Evolutionary conservation across 2,888 invertebrate genomes (phyloP), one percentile per base, ranked within the genome.

Genomic region (Metellina segmentata): DNA sequence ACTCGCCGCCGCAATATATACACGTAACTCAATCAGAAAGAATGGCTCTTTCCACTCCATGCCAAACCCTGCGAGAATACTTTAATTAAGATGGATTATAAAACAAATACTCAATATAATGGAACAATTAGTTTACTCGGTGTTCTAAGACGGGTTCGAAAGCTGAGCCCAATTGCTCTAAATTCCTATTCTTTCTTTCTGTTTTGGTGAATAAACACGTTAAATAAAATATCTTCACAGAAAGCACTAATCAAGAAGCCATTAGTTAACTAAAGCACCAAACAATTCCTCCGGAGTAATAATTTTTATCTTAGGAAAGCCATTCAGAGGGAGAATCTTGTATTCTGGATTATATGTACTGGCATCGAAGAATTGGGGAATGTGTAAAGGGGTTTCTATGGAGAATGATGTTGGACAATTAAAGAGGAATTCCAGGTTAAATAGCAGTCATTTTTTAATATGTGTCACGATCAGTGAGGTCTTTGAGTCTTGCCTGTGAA

Each of bases 241-340:
- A 52, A 78, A 52, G 52, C 52, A 52, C 19, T 51, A 49, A 78
- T 52, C 52, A 78, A 78, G n/a, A 78, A 78, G 52, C 78, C 52
- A 52, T 78, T 52, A 78, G 52, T 78, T 78, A 48, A 52, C 49
- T 78, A 48, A 78, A 78, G 51, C 52, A 78, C 52, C 78, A 78
- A 49, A 78, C 78, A 52, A n/a, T 52, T 78, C 78, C 78, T 78
- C 52, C 0, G 52, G 51, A 52, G 78, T 78, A 34, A 77, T 78
- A 52, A 52, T 52, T 51, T 78, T 52, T 78, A n/a, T 52, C 19
- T 78, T 8, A 34, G 48, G 77, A 48, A 16, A 48, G 77, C 52
- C n/a, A 52, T 51, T 52, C 52, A 16, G 51, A 6, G 52, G 51
- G 16, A n/a, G 51, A n/a, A 52, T 52, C 7, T 9, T 52, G 52